Evolutionary conservation across 2,888 invertebrate genomes (phyloP).

Genomic region (Nomada fucata): DNA sequence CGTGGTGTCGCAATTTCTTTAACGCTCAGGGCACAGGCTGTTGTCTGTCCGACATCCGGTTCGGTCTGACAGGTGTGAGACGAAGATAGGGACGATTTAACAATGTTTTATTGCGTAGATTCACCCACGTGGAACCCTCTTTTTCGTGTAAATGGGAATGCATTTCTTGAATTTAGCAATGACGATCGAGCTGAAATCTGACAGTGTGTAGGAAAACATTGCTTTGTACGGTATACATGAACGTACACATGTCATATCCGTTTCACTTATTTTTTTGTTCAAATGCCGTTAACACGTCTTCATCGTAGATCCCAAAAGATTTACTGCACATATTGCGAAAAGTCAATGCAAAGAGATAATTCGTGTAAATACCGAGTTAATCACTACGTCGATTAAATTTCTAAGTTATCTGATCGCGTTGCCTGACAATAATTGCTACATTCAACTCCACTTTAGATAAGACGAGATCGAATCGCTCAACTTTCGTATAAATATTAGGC

Average conservation of each 20-base stretch:
- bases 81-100: constrained; percentile 41
- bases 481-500: constrained; percentile 4
- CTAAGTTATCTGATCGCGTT: constrained; percentile 28
- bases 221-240: background rate
- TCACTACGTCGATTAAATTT: constrained; percentile 24
- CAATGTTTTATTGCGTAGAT: background rate
- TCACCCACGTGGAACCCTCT: background rate
- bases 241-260: background rate
- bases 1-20: background rate
- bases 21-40: constrained; percentile 55
- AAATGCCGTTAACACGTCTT: background rate
- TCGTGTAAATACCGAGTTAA: background rate
- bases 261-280: background rate
- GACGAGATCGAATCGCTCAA: constrained; percentile 8
- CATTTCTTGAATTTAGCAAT: no score
- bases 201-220: background rate
- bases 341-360: background rate
- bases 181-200: no score
- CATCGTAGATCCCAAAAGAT: background rate
- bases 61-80: constrained; percentile 57
- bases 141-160: background rate
- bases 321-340: constrained; percentile 7
- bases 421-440: constrained; percentile 17
- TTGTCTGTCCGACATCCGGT: constrained; percentile 77
- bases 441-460: constrained; percentile 14